Evolutionary conservation across 2,888 invertebrate species (phyloP), one percentile per base, ranked within the genome.

Genomic region (Parnassius smintheus): DNA sequence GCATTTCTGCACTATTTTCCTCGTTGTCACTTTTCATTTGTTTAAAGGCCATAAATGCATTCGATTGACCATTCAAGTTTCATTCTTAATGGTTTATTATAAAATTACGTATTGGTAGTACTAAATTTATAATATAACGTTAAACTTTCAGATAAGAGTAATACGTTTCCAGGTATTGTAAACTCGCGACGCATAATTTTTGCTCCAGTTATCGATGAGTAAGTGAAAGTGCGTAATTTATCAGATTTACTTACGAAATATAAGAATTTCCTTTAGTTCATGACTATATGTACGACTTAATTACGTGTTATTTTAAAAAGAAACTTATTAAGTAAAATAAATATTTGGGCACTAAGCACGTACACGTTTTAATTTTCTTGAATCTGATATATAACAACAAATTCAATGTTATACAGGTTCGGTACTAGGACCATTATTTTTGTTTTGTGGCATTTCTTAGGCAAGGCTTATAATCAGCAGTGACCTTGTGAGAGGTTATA

Each of bases 1-100:
- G 65, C 65, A 66, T 68, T 68, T 70, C 65, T 66, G 61, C 66
- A 62, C 62, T 67, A 64, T 75, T 75, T 75, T 75, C 75, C 75
- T 75, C 70, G 64, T 74, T 48, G 56, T 50, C 62, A n/a, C 25
- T 12, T 13, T 1, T 4, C 7, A 10, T n/a, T 25, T 41, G 44
- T 9, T 55, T 7, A 55, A 63, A 56, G 35, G 59, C 51, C 13
- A 12, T 45, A 58, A 59, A 41, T 13, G 25, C 50, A 25, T 51
- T 11, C 45, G 0, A 18, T 11, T 12, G 13, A n/a, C 0, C 46
- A 59, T 25, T 35, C 50, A 18, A 59, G 0, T 59, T n/a, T 54
- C 10, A 13, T 13, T 45, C 55, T 45, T 59, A 49, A 35, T 44
- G 12, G 11, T 44, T 8, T 44, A 18, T 11, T 2, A 51, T 65